Conservation (phyloP, 2,888 invertebrate genomes). For the Cosmopolites sordidus region DNA sequence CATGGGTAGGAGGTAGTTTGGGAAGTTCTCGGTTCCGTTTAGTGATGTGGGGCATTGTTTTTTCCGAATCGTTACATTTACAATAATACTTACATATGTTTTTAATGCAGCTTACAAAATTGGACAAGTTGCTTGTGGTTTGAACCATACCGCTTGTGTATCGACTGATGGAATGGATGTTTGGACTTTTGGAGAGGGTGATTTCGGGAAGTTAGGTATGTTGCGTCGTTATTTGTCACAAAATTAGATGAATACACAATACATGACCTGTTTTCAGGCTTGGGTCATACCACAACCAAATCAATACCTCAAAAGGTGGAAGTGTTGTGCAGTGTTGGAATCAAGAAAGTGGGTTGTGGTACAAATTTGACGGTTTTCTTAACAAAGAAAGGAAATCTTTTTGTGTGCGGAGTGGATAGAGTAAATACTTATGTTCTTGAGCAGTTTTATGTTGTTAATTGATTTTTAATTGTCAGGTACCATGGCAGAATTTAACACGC, state of each 20-base stretch:
- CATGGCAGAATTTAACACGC: constrained; percentile 54
- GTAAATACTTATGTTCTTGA: constrained; percentile 19
- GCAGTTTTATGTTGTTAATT: neutral
- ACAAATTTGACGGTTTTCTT: constrained; percentile 60
- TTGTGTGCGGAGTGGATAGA: constrained; percentile 59
- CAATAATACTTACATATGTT: neutral
- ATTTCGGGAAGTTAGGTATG: constrained; percentile 56
- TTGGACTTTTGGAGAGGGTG: constrained; percentile 64
- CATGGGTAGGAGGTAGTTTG: too few relatives aligned
- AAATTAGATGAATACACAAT: neutral
- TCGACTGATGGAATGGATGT: constrained; percentile 55
- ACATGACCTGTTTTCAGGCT: constrained; percentile 32
- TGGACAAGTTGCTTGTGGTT: constrained; percentile 58
- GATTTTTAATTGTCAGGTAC: constrained; percentile 36
- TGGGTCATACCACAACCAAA: constrained; percentile 50
- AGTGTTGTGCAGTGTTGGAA: constrained; percentile 51
- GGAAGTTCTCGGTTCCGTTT: too few relatives aligned
- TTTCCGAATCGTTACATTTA: too few relatives aligned
- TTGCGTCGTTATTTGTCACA: neutral
- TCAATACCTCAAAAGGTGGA: constrained; percentile 54
- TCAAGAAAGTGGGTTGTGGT: constrained; percentile 59
- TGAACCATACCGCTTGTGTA: constrained; percentile 61
- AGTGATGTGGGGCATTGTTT: too few relatives aligned
- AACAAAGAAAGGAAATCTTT: constrained; percentile 56
- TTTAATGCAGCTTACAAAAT: constrained; percentile 18